phyloP scores from a whole-genome alignment of 2,113 vertebrate species.

The Podocnemis expansa region DNA sequence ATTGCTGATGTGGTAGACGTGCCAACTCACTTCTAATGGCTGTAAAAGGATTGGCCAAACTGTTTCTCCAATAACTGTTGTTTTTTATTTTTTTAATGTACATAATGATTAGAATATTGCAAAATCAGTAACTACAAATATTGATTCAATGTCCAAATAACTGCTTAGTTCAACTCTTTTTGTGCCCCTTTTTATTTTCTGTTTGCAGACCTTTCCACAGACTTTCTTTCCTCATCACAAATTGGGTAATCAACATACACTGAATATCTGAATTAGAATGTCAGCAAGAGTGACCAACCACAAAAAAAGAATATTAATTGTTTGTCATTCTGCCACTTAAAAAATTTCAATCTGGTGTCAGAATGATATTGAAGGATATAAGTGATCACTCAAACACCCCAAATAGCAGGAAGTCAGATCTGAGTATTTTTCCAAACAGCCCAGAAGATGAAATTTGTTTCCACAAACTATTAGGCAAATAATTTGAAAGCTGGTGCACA shows the following conservation, averaged over 20 bases:
- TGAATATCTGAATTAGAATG: constrained; percentile 13
- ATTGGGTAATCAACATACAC: constrained; percentile 27
- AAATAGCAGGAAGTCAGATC: constrained; percentile 34
- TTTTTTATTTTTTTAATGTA: background rate
- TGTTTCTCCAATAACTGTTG: background rate
- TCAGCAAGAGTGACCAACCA: background rate
- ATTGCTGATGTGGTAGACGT: background rate
- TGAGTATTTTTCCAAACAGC: constrained; percentile 5
- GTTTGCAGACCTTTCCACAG: constrained; percentile 45
- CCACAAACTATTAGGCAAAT: background rate
- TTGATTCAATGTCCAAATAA: background rate
- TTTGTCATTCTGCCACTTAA: constrained; percentile 29
- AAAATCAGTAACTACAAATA: constrained; percentile 15
- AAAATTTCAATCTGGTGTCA: constrained; percentile 9
- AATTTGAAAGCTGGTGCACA: background rate
- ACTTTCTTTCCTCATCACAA: constrained; percentile 20
- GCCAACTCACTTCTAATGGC: background rate
- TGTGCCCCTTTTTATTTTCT: constrained; percentile 20
- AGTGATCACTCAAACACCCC: background rate
- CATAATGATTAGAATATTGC: background rate
- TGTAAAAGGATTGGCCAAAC: background rate
- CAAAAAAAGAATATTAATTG: constrained; percentile 20
- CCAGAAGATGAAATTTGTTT: background rate
- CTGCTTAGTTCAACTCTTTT: background rate
- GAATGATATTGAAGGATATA: background rate